Evolutionary conservation across 2,888 invertebrate species (phyloP).

Genomic region (Agonum fuliginosum): DNA sequence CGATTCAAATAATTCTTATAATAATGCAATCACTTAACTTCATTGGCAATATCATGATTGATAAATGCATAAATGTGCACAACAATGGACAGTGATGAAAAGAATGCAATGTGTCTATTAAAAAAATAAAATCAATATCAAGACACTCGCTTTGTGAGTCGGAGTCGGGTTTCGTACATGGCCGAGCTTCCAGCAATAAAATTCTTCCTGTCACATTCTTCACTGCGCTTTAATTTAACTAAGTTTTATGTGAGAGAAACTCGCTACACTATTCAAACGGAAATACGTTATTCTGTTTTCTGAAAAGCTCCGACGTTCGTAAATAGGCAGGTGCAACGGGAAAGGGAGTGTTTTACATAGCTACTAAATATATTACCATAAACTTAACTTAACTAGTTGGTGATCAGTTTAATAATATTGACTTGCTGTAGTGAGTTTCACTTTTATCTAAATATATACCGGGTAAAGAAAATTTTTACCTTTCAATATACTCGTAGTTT

Average conservation of each 20-base stretch:
- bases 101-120: conserved; percentile 51
- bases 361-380: conserved; percentile 10
- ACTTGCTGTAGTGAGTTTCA: neutral
- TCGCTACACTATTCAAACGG: conserved; percentile 45
- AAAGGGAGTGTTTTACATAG: neutral
- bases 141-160: conserved; percentile 31
- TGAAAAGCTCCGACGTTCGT: conserved; percentile 22
- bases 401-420: neutral
- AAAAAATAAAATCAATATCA: conserved; percentile 50
- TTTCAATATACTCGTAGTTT: no score
- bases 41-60: no score
- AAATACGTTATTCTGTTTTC: conserved; percentile 48
- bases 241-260: conserved; percentile 49
- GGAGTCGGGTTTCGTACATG: conserved; percentile 32
- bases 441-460: neutral
- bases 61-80: neutral
- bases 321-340: neutral
- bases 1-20: no score
- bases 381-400: conserved; percentile 7
- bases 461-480: neutral
- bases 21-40: no score
- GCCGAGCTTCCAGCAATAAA: conserved; percentile 48
- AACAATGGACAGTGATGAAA: neutral
- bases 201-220: conserved; percentile 50
- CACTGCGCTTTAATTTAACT: conserved; percentile 55